These are phyloP conservation scores for Prionace glauca DNA, from an alignment of 2,797 vertebrate species.

Conservation along the genomic window DNA sequence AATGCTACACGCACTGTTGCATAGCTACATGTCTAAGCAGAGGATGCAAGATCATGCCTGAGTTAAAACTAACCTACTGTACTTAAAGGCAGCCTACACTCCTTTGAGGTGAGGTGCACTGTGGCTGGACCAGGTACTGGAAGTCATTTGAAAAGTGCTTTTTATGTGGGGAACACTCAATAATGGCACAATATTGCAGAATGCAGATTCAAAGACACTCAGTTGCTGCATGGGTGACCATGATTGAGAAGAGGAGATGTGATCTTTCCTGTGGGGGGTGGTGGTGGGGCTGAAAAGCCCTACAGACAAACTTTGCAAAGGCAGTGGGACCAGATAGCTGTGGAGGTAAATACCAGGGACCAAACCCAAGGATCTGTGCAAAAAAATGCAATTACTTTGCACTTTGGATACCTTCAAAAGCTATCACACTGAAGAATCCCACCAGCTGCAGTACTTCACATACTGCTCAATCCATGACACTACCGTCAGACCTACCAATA, in stretches of 20 bases:
- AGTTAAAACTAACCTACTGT: background rate
- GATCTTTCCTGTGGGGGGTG: background rate
- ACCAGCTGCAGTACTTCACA: too few species aligned
- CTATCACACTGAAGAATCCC: too few species aligned
- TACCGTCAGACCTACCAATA: too few species aligned
- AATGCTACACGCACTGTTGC: background rate
- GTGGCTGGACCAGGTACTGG: background rate
- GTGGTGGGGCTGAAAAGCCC: background rate
- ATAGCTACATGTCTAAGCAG: background rate
- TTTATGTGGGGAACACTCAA: background rate
- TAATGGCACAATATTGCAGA: background rate
- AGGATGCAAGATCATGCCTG: background rate
- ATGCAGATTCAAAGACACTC: background rate
- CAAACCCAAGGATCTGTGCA: background rate
- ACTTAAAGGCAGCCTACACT: background rate
- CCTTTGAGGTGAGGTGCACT: background rate
- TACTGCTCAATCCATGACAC: background rate
- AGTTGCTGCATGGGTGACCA: background rate
- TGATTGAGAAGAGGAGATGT: background rate
- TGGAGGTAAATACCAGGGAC: background rate
- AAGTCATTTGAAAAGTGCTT: background rate
- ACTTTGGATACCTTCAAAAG: background rate
- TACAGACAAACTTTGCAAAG: background rate
- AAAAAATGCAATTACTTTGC: background rate
- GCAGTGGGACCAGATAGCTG: background rate